Evolutionary conservation across 1,140 invertebrate species (phyloP).

Genomic region (Nebria ingens): DNA sequence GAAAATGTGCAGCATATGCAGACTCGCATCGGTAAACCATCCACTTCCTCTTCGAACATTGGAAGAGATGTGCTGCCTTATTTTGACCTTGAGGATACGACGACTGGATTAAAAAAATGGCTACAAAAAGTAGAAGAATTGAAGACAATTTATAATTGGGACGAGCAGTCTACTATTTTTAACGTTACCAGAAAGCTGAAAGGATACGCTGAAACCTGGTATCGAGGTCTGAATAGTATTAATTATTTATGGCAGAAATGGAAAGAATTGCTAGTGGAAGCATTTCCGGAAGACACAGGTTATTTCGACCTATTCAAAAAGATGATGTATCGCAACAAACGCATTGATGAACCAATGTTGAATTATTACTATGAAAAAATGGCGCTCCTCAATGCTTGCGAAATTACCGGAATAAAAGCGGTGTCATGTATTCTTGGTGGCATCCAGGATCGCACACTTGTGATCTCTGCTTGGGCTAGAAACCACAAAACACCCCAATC

Average conservation of each 20-base stretch:
- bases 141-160: constrained; percentile 15
- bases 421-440: constrained; percentile 24
- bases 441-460: constrained; percentile 14
- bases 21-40: too few species aligned
- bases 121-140: constrained; percentile 18
- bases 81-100: constrained; percentile 22
- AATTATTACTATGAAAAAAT: constrained; percentile 25
- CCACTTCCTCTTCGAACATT: too few species aligned
- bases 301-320: constrained; percentile 22
- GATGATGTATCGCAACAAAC: constrained; percentile 21
- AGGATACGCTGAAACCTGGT: constrained; percentile 20
- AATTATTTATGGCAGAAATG: constrained; percentile 21
- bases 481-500: background rate
- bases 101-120: constrained; percentile 22
- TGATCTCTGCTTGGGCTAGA: constrained; percentile 9
- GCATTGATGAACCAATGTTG: constrained; percentile 22
- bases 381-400: constrained; percentile 22
- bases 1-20: too few species aligned
- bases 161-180: constrained; percentile 14
- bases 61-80: too few species aligned
- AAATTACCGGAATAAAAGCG: constrained; percentile 23
- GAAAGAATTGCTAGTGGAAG: constrained; percentile 16
- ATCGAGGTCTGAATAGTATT: constrained; percentile 17
- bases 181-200: constrained; percentile 15
- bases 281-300: constrained; percentile 22